Conservation (phyloP, 2,113 vertebrate genomes). For the Mesitornis unicolor region DNA sequence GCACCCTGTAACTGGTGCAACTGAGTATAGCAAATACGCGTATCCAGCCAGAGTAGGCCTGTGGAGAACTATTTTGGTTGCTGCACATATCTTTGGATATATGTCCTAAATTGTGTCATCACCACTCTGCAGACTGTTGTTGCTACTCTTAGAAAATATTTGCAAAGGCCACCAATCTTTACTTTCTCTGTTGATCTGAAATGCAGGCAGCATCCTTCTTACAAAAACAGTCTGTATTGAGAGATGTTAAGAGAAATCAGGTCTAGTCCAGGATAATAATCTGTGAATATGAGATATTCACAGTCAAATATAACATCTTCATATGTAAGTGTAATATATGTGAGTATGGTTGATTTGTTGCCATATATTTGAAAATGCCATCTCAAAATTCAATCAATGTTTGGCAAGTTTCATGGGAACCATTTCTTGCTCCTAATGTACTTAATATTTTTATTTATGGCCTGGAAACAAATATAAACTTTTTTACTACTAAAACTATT, state of each 20-base stretch:
- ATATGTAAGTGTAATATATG: background rate
- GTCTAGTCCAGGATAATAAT: background rate
- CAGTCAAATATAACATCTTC: background rate
- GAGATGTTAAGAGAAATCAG: background rate
- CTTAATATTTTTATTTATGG: background rate
- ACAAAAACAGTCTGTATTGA: background rate
- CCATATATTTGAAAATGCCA: background rate
- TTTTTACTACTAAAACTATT: background rate
- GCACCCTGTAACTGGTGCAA: background rate
- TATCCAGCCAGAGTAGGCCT: background rate
- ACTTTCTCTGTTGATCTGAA: background rate
- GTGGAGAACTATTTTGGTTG: background rate
- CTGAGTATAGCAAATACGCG: background rate
- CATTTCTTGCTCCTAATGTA: background rate
- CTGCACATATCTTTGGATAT: background rate
- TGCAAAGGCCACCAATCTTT: background rate
- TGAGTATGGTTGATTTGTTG: background rate
- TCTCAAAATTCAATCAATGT: background rate
- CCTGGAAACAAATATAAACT: background rate
- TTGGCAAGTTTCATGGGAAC: background rate
- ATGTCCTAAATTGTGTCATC: background rate
- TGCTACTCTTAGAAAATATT: background rate
- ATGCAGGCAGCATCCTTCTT: background rate
- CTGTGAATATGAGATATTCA: background rate
- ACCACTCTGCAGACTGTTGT: background rate